Evolutionary conservation across 2,113 vertebrate species (phyloP).

Genomic region (Cyphomyrus discorhynchus): DNA sequence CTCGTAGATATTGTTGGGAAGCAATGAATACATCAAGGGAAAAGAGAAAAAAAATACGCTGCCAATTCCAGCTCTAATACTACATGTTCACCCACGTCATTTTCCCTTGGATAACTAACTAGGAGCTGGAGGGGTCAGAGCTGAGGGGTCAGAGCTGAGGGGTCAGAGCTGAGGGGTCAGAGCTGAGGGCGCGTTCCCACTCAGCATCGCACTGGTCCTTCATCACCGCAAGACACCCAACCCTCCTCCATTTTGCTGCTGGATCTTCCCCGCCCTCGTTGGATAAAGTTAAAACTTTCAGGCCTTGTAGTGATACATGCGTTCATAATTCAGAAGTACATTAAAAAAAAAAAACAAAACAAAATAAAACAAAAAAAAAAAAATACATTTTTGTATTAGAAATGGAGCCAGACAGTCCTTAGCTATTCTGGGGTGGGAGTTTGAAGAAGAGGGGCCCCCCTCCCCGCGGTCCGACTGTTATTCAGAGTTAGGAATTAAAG

Average conservation of each 20-base stretch:
- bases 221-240: neutral
- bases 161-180: too few relatives aligned
- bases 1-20: constrained; percentile 28
- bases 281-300: constrained; percentile 53
- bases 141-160: neutral
- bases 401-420: constrained; percentile 73
- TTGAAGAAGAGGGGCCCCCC: constrained; percentile 65
- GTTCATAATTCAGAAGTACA: constrained; percentile 46
- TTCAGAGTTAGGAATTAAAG: constrained; percentile 62
- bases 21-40: constrained; percentile 7
- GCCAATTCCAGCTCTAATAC: neutral
- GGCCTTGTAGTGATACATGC: constrained; percentile 73
- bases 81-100: neutral
- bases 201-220: neutral
- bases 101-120: constrained; percentile 1
- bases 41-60: neutral
- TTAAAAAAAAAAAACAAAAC: constrained; percentile 48
- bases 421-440: constrained; percentile 58
- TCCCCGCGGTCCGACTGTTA: constrained; percentile 63
- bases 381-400: constrained; percentile 59
- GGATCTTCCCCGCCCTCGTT: constrained; percentile 40
- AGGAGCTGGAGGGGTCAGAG: neutral
- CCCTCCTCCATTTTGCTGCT: neutral
- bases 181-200: neutral
- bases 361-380: constrained; percentile 48